Conservation (phyloP, 2,888 invertebrate species). For the Hipparchia sbordonii region DNA sequence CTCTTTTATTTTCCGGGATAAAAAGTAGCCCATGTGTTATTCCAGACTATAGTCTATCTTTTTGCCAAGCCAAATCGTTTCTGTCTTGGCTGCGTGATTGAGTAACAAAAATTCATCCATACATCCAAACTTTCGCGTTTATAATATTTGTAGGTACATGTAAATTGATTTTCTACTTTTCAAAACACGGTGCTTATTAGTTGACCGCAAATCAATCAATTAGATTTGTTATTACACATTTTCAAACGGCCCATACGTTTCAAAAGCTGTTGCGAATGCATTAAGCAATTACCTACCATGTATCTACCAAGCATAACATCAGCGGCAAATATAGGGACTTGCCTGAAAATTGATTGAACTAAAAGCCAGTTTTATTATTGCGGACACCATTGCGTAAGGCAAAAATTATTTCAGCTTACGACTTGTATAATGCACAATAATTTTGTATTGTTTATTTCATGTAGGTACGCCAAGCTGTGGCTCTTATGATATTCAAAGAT, state of each 20-base stretch:
- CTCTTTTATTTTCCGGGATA: no score
- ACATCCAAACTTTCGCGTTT: no score
- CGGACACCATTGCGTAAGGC: background rate
- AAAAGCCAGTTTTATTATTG: background rate
- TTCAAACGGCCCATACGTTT: background rate
- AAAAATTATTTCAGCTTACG: background rate
- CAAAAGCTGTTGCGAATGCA: background rate
- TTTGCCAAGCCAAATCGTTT: no score
- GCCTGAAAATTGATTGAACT: background rate
- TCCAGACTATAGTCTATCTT: no score
- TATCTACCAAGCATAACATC: background rate
- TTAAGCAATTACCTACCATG: background rate
- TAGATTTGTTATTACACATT: constrained; percentile 1
- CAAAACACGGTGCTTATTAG: background rate
- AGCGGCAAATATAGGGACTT: background rate
- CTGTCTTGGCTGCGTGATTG: no score
- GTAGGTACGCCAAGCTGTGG: no score
- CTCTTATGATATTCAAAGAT: no score
- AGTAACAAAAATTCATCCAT: no score
- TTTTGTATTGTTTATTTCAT: no score
- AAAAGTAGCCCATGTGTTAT: no score
- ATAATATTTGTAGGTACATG: no score
- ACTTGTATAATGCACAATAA: background rate
- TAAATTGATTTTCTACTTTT: background rate
- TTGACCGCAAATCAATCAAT: constrained; percentile 1